Percentiles rank a stretch among this genome's conserved stretches.
These are phyloP conservation scores for Sphyrna mokarran DNA, from an alignment of 2,113 vertebrate species.

Conservation along the genomic window DNA sequence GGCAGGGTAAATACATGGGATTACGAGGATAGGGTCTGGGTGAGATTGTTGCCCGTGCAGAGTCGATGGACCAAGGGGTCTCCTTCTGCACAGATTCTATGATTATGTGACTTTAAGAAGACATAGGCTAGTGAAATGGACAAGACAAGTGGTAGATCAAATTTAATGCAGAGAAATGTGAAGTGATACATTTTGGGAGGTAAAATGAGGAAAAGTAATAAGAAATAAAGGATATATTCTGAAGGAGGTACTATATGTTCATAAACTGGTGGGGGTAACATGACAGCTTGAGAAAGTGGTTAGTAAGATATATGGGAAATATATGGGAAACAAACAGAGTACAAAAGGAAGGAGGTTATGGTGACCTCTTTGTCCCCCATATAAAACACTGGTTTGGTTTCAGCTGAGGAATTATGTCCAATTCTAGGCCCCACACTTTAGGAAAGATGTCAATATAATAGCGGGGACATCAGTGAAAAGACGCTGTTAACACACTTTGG, in stretches of 20 bases:
- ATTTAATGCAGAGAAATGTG: neutral
- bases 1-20: too few species aligned
- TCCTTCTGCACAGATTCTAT: too few species aligned
- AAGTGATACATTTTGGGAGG: neutral
- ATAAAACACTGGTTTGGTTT: neutral
- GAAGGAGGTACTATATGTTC: neutral
- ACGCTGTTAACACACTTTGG: neutral
- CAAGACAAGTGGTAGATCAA: neutral
- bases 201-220: neutral
- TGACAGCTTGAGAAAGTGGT: neutral
- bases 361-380: neutral
- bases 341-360: neutral
- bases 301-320: neutral
- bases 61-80: too few species aligned
- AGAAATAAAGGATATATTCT: neutral
- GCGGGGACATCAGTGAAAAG: neutral
- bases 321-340: neutral
- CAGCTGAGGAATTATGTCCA: neutral
- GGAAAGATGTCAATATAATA: neutral
- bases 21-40: too few species aligned
- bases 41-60: too few species aligned
- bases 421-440: neutral
- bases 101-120: too few species aligned
- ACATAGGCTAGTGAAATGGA: neutral
- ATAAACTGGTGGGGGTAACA: neutral